Evolutionary conservation across 2,113 vertebrate species (phyloP).

Genomic region (Patagioenas fasciata): DNA sequence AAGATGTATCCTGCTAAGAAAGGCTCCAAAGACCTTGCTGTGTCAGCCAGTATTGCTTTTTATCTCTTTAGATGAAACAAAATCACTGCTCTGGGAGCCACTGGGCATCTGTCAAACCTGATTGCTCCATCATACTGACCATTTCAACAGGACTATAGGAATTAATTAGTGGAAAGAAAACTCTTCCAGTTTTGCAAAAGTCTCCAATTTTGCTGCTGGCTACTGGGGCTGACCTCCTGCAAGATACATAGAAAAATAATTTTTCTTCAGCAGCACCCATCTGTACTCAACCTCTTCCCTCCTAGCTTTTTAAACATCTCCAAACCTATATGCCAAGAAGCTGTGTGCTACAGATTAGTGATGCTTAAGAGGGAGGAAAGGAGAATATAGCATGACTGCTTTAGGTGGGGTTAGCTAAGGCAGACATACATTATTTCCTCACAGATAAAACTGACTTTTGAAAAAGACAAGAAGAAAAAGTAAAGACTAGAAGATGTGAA

Average conservation of each 20-base stretch:
- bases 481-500: not conserved
- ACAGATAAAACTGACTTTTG: not conserved
- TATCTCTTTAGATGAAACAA: conserved; percentile 51
- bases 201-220: not conserved
- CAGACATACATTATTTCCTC: not conserved
- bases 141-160: not conserved
- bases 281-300: not conserved
- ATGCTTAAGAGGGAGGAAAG: not conserved
- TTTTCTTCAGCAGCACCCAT: not conserved
- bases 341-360: not conserved
- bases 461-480: not conserved
- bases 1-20: conserved; percentile 36
- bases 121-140: conserved; percentile 32
- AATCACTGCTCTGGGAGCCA: conserved; percentile 41
- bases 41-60: conserved; percentile 52
- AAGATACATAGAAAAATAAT: not conserved
- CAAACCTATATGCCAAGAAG: not conserved
- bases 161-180: not conserved
- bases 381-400: not conserved
- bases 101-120: conserved; percentile 31
- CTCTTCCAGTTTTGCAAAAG: not conserved
- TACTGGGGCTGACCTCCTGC: not conserved
- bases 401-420: not conserved
- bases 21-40: conserved; percentile 45
- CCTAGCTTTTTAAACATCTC: not conserved